phyloP scores from a whole-genome alignment of 2,113 vertebrate species.

The Sinocyclocheilus anshuiensis region DNA sequence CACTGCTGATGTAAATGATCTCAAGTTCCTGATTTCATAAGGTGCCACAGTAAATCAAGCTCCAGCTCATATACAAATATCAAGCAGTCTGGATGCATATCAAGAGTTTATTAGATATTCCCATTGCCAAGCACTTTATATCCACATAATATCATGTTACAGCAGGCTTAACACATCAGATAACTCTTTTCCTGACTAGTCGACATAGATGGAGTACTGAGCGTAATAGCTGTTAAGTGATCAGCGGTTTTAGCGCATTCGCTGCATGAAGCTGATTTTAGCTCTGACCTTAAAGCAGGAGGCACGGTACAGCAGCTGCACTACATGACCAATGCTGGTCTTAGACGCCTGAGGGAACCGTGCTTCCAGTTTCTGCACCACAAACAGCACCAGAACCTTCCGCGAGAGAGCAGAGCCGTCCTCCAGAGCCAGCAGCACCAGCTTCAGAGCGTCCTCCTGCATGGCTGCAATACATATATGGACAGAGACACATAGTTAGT shows the following conservation, averaged over 20 bases:
- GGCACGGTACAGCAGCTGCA: constrained; percentile 96
- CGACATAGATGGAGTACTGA: background rate
- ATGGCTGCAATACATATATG: constrained; percentile 78
- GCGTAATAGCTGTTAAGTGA: constrained; percentile 7
- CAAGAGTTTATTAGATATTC: background rate
- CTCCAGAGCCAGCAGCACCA: constrained; percentile 74
- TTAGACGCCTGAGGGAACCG: constrained; percentile 98
- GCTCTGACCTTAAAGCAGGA: constrained; percentile 92
- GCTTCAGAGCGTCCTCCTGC: constrained; percentile 95
- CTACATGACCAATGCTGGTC: constrained; percentile 97
- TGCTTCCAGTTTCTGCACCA: constrained; percentile 94
- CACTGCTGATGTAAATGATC: background rate
- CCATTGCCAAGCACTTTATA: constrained; percentile 7
- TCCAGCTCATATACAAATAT: background rate
- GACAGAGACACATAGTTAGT: background rate
- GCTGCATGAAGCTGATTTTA: background rate
- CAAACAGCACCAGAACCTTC: constrained; percentile 70
- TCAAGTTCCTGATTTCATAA: background rate
- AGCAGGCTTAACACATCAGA: background rate
- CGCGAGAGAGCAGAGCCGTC: constrained; percentile 90
- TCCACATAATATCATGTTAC: constrained; percentile 9
- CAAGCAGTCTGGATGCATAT: background rate
- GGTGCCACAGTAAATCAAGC: background rate
- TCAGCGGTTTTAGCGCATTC: background rate
- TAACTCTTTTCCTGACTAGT: background rate